Base-by-base conservation (phyloP, 1,140 invertebrate genomes). In the Thaumatotibia leucotreta region DNA sequence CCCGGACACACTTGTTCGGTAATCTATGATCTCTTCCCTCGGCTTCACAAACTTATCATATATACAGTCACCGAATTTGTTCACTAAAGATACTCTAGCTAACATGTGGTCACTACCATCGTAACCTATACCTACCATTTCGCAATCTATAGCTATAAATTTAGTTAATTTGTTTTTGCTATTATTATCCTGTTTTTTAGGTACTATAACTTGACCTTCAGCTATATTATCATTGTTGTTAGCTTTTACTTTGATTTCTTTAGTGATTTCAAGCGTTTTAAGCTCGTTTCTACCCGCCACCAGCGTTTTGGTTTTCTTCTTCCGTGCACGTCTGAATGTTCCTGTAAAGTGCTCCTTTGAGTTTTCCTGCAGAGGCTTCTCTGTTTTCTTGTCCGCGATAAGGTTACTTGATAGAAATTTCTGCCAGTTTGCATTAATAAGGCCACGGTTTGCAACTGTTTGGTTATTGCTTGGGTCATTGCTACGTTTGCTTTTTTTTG, bases 21-120 rank as follows among this genome's bases (percentile, higher is more conserved):
- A 99, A 61, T 91, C 84, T 54, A 79, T 80, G 0, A 99, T 95
- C 66, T 92, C 88, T 75, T 97, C 95, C 6, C 92, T 93, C 0
- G 98, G 96, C 82, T 96, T 95, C 0, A 99, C 98, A 91, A 95
- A 98, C 75, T 96, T 97, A 81, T 99, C 98, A 83, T 98, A 97
- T 45, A 99, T 82, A 74, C 96, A 96, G 69, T 96, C 93, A 0
- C 97, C 97, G 82, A 93, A 93, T 73, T 94, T 93, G 91, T 99
- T 99, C 0, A 99, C 98, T 62, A 99, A 92, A 0, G 98, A 99
- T 0, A 99, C 96, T 68, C 98, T 89, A 0, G 97, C 98, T 58
- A 99, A 74, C 92, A 97, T 96, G 79, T 95, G 95, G 23, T 97
- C 96, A 9, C 89, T 91, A 0, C 96, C 97, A 31, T 92, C 88